Base-by-base conservation (phyloP, 2,797 vertebrate species). In the Florisuga fusca region DNA sequence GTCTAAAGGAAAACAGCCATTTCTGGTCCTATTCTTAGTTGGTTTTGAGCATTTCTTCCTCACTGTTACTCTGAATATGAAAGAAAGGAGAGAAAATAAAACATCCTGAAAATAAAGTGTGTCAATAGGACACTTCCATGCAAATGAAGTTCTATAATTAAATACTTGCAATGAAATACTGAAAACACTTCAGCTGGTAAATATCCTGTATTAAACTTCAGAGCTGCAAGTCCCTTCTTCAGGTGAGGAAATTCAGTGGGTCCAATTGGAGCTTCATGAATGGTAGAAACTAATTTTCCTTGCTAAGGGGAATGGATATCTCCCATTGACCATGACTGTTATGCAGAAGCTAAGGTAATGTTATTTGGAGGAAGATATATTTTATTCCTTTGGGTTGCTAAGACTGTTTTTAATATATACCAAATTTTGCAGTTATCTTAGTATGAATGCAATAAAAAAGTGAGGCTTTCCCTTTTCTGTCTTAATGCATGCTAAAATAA, bases 41-140 rank as follows among this genome's bases (percentile, higher is more conserved):
- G 58, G 15, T 80, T 69, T 83, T 38, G 61, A 58, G 46, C 15
- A n/a, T 80, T 69, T 71, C 29, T 91, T 84, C 43, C 19, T 75
- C 23, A 29, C 2, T 15, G 8, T 61, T 91, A 6, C 22, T 41
- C 33, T 87, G 50, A 82, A 43, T 75, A 33, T 53, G 21, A 48
- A 84, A 84, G 81, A 68, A 19, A 50, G 15, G 27, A 87, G 18
- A 66, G 25, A 29, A 62, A 87, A 51, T n/a, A 84, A 89, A 68
- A 64, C 9, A 10, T 36, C 66, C 64, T 74, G 34, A 58, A 76
- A 79, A 61, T 21, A 50, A 48, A 51, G 36, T 1, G 1, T 36
- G 27, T 25, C 20, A 50, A 11, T 2, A 6, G 41, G 25, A 63
- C 7, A 48, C 5, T 34, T 61, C 22, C 15, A 21, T 33, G 29